These are phyloP conservation scores for Emydocephalus ijimae DNA, from an alignment of 2,113 vertebrate species.

Conservation along the genomic window DNA sequence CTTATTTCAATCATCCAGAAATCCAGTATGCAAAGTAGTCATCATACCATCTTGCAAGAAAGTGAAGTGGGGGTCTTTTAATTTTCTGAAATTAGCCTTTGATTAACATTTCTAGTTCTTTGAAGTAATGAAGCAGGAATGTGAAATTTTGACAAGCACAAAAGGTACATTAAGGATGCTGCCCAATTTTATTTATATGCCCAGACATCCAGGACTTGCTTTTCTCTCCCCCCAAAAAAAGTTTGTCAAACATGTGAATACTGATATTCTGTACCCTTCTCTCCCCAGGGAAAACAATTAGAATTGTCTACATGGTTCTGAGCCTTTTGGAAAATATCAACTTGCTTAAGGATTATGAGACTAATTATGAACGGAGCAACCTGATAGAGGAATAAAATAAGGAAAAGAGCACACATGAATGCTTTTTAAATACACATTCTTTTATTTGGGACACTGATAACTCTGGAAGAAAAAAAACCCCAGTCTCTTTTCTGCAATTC, in stretches of 20 bases:
- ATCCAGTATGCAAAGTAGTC: not conserved
- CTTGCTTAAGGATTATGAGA: not conserved
- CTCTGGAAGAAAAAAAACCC: slow-evolving; percentile 56
- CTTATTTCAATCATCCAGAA: not conserved
- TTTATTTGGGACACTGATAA: slow-evolving; percentile 70
- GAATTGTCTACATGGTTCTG: not conserved
- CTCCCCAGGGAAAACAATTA: not conserved
- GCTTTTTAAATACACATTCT: slow-evolving; percentile 62
- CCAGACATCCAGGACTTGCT: not conserved
- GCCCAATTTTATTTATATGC: not conserved
- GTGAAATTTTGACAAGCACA: not conserved
- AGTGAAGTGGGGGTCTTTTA: not conserved
- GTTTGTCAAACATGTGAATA: not conserved
- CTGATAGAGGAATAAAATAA: not conserved
- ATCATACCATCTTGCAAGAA: not conserved
- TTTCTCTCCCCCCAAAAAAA: too few species aligned
- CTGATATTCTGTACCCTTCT: not conserved
- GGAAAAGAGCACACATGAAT: slow-evolving; percentile 44
- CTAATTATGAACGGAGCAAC: rapidly evolving
- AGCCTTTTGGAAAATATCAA: not conserved
- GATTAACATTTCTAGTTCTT: not conserved
- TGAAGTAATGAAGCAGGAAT: not conserved
- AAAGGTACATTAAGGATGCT: not conserved
- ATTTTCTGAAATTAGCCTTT: not conserved
- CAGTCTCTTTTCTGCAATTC: slow-evolving; percentile 38